phyloP scores from a whole-genome alignment of 2,113 vertebrate genomes.

The Herpailurus yagouaroundi region DNA sequence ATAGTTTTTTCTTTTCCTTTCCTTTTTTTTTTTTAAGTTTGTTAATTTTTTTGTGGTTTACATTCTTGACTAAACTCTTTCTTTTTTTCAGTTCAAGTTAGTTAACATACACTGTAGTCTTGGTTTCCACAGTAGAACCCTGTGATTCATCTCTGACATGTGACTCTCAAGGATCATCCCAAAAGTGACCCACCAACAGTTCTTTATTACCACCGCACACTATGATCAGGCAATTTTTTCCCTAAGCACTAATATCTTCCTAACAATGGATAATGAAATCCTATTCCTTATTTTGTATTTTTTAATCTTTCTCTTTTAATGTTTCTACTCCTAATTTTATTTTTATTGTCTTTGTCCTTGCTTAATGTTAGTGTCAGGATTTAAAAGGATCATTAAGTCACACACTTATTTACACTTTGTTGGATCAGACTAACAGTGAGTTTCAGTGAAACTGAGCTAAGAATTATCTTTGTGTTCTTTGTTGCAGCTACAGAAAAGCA shows the following conservation, averaged over 20 bases:
- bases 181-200: not conserved
- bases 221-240: not conserved
- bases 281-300: not conserved
- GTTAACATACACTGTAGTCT: too few relatives aligned
- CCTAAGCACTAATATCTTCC: not conserved
- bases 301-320: conserved; percentile 30
- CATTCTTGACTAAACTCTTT: too few relatives aligned
- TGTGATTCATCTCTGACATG: too few relatives aligned
- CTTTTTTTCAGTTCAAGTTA: too few relatives aligned
- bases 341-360: conserved; percentile 25
- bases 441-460: conserved; percentile 20
- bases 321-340: conserved; percentile 15
- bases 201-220: not conserved
- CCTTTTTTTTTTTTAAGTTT: too few relatives aligned
- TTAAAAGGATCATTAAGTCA: conserved; percentile 29
- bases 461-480: not conserved
- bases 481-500: not conserved
- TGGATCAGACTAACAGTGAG: conserved; percentile 14
- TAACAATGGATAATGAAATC: not conserved
- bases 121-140: too few relatives aligned
- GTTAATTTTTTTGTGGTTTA: too few relatives aligned
- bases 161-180: too few relatives aligned
- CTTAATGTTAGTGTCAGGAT: not conserved
- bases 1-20: not conserved
- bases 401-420: conserved; percentile 15